Conservation (phyloP, 1,140 invertebrate genomes). For the Augochlora pura region DNA sequence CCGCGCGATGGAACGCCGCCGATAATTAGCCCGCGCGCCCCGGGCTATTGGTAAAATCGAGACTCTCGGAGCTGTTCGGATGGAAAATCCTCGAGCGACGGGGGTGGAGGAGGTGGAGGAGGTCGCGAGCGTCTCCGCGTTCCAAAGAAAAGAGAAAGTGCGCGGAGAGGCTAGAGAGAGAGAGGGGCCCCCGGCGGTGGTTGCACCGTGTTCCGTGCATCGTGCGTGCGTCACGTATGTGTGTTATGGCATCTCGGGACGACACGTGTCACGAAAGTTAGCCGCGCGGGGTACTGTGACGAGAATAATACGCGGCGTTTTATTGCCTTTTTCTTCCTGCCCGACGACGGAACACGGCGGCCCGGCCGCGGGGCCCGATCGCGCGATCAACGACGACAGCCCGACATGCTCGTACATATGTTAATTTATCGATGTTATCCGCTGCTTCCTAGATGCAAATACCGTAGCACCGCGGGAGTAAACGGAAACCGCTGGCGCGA, state of each 20-base stretch:
- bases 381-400: too few relatives aligned
- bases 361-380: too few relatives aligned
- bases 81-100: neutral
- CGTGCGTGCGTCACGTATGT: slow-evolving; percentile 49
- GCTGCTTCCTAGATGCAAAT: too few relatives aligned
- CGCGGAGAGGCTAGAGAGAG: neutral
- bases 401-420: too few relatives aligned
- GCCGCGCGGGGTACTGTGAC: slow-evolving; percentile 7
- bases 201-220: slow-evolving; percentile 28
- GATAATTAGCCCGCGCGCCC: slow-evolving; percentile 6
- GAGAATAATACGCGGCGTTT: too few relatives aligned
- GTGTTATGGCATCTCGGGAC: slow-evolving; percentile 41
- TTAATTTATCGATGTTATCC: too few relatives aligned
- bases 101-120: neutral
- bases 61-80: neutral
- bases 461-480: too few relatives aligned
- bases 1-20: neutral
- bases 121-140: slow-evolving; percentile 9
- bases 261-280: slow-evolving; percentile 56
- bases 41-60: slow-evolving; percentile 9
- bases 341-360: too few relatives aligned
- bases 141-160: slow-evolving; percentile 46
- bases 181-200: neutral
- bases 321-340: too few relatives aligned
- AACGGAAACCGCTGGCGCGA: too few relatives aligned